A percentile compares a stretch with the other conserved stretches of the same genome.
These are phyloP conservation scores for Ptyas mucosa DNA, from an alignment of 2,113 vertebrate species.

Conservation along the genomic window DNA sequence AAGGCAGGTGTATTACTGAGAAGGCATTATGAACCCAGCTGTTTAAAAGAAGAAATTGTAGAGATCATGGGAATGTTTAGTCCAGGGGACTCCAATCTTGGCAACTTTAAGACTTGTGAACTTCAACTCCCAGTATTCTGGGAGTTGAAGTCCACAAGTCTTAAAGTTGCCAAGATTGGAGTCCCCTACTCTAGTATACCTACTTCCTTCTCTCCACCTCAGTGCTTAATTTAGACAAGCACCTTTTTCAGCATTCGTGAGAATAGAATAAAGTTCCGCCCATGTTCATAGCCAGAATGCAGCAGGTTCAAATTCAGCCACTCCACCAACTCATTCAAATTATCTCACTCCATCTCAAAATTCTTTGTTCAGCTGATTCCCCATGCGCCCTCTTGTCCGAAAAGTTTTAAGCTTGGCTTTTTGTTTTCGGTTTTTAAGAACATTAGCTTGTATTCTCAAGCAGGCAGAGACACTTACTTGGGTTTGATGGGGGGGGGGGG, in stretches of 20 bases:
- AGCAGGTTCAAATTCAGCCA: background rate
- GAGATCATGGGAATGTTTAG: background rate
- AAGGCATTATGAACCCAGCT: background rate
- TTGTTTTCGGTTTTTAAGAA: background rate
- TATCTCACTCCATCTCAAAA: background rate
- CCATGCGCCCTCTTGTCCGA: background rate
- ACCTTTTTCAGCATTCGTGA: background rate
- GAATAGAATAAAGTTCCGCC: background rate
- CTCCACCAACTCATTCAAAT: background rate
- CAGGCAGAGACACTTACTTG: background rate
- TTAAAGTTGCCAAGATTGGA: too few species aligned
- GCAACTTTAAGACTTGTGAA: too few species aligned
- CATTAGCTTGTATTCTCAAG: background rate
- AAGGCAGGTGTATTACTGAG: background rate
- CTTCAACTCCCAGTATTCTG: too few species aligned
- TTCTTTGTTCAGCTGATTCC: background rate
- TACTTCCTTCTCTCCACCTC: background rate
- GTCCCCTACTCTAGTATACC: too few species aligned
- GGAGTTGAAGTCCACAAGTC: too few species aligned
- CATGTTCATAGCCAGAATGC: background rate
- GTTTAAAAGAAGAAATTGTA: background rate
- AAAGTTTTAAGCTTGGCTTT: background rate
- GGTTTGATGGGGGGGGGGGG: background rate
- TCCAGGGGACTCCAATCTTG: too few species aligned
- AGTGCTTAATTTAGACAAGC: background rate